Conservation (phyloP, 2,797 vertebrate genomes). For the Malurus leucopterus region DNA sequence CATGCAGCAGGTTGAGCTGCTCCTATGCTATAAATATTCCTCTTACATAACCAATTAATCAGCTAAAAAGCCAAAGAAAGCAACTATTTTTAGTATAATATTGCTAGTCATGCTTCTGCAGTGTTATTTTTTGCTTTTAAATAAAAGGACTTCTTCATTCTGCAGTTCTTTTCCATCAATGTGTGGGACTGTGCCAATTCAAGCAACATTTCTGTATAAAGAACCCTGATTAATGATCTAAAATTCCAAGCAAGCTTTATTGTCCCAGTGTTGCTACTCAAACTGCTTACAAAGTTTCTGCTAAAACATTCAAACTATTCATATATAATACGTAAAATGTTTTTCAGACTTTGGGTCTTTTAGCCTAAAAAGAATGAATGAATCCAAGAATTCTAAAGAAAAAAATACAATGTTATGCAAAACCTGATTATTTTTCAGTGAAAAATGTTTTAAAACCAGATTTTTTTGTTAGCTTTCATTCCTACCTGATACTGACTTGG, state of each 20-base stretch:
- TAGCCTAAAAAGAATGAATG: not conserved
- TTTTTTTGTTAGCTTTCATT: not conserved
- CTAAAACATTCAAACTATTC: conserved; percentile 8
- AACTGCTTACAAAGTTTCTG: not conserved
- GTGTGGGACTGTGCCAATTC: conserved; percentile 49
- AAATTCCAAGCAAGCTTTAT: conserved; percentile 36
- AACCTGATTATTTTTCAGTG: not conserved
- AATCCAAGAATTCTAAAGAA: not conserved
- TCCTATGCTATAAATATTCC: conserved; percentile 45
- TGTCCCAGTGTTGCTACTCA: conserved; percentile 11
- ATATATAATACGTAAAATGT: not conserved
- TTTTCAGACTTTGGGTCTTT: not conserved
- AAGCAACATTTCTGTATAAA: conserved; percentile 45
- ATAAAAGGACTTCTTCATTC: conserved; percentile 37
- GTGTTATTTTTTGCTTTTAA: conserved; percentile 47
- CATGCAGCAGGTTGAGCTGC: not conserved
- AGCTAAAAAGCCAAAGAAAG: conserved; percentile 52
- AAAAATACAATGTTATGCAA: not conserved
- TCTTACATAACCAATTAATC: conserved; percentile 60
- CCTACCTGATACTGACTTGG: not conserved
- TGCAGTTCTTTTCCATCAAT: conserved; percentile 38
- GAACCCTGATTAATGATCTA: conserved; percentile 39
- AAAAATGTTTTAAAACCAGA: not conserved
- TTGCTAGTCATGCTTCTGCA: conserved; percentile 45
- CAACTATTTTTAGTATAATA: conserved; percentile 51